Evolutionary conservation across 2,113 vertebrate species (phyloP).

Genomic region (Pseudopipra pipra): DNA sequence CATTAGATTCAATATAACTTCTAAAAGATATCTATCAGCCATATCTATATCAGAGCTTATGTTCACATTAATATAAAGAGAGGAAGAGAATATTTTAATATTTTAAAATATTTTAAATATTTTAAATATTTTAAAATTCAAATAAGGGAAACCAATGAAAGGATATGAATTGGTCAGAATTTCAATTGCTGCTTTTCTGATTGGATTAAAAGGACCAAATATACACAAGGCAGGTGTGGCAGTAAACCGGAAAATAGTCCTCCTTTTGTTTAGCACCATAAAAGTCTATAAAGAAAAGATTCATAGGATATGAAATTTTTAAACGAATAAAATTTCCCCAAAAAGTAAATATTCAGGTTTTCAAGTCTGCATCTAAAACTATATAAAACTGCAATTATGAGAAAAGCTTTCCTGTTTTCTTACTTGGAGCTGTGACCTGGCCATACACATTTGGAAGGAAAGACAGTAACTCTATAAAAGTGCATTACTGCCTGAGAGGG

Average conservation of each 20-base stretch:
- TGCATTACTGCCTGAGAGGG: too few species aligned
- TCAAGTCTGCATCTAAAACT: too few species aligned
- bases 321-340: background rate
- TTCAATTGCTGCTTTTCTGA: constrained; percentile 89
- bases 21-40: background rate
- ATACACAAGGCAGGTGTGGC: constrained; percentile 89
- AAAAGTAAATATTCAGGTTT: background rate
- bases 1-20: background rate
- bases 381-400: too few species aligned
- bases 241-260: constrained; percentile 92
- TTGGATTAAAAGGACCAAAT: constrained; percentile 88
- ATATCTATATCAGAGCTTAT: background rate
- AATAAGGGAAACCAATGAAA: constrained; percentile 63
- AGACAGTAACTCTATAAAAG: too few species aligned
- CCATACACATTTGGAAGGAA: too few species aligned
- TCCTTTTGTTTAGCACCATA: constrained; percentile 91
- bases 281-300: constrained; percentile 81
- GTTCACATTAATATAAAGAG: background rate
- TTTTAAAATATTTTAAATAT: too few species aligned
- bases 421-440: too few species aligned
- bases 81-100: too few species aligned
- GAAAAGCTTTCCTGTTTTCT: too few species aligned
- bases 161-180: constrained; percentile 95
- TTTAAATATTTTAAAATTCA: too few species aligned
- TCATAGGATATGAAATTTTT: background rate